A percentile compares a stretch with the other conserved stretches of the same genome.
phyloP scores from a whole-genome alignment of 2,113 vertebrate genomes.

The Menura novaehollandiae region DNA sequence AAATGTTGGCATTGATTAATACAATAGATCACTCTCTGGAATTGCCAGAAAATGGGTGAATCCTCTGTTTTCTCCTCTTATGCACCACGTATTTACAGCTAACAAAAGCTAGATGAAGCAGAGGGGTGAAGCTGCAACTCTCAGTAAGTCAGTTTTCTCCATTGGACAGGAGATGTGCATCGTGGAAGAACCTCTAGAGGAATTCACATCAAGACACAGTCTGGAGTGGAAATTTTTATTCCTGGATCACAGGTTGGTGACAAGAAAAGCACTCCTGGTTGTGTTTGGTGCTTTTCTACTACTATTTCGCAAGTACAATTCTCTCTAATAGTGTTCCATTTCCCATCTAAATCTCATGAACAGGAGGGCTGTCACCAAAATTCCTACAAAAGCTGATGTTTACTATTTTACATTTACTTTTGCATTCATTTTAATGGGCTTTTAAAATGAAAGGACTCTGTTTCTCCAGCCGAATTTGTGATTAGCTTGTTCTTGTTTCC shows the following conservation, averaged over 20 bases:
- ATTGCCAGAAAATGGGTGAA: background rate
- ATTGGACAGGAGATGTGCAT: constrained; percentile 79
- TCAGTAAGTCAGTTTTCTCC: constrained; percentile 16
- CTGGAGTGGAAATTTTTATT: constrained; percentile 86
- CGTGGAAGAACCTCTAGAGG: constrained; percentile 78
- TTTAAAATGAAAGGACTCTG: background rate
- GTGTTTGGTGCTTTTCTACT: background rate
- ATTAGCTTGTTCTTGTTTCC: background rate
- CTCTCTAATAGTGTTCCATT: background rate
- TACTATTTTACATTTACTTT: background rate
- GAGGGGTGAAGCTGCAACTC: background rate
- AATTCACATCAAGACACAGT: constrained; percentile 84
- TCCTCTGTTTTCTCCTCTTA: background rate
- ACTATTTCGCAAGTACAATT: background rate
- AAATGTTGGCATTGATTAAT: constrained; percentile 29
- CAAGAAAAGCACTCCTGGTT: constrained; percentile 26
- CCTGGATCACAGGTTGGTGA: constrained; percentile 82
- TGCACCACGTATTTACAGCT: background rate
- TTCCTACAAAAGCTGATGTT: background rate
- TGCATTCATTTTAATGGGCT: background rate
- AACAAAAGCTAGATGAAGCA: background rate
- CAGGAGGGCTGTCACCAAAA: background rate
- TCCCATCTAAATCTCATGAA: background rate
- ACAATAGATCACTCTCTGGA: background rate
- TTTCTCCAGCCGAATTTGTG: background rate